Evolutionary conservation across 2,888 invertebrate genomes (phyloP).

Genomic region (Homarus gammarus): DNA sequence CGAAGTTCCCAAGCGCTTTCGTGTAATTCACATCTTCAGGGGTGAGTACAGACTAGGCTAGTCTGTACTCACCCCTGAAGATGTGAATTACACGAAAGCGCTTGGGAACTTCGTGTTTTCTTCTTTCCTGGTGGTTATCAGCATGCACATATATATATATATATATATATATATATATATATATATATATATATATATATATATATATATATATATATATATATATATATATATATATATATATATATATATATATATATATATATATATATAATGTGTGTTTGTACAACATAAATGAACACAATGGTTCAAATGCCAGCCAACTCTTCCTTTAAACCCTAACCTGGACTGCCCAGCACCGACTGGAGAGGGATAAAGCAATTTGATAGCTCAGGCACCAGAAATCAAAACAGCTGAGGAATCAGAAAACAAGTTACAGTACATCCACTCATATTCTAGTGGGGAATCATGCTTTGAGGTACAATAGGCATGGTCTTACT

Average conservation of each 20-base stretch:
- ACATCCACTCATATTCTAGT: constrained; percentile 1
- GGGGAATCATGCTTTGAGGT: constrained; percentile 9
- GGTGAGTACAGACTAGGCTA: no score
- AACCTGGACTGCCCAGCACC: constrained; percentile 42
- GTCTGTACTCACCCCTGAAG: no score
- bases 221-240: constrained; percentile 24
- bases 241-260: constrained; percentile 6
- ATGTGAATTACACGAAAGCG: no score
- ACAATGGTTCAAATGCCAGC: not conserved
- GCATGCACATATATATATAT: constrained; percentile 48
- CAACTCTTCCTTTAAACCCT: constrained; percentile 30
- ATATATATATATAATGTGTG: no score
- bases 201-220: constrained; percentile 20
- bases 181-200: constrained; percentile 50
- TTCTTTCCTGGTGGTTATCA: constrained; percentile 13
- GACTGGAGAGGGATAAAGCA: not conserved
- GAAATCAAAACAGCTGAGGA: not conserved
- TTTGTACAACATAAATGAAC: no score
- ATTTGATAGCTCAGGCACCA: not conserved
- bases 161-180: constrained; percentile 52
- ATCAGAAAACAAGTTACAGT: not conserved
- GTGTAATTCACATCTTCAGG: no score
- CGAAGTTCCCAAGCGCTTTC: no score
- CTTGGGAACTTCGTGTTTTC: no score
- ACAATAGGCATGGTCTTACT: constrained; percentile 8